Percentiles rank a stretch among this genome's conserved stretches.
Evolutionary conservation across 2,797 vertebrate species (phyloP).

Genomic region (Cirrhinus molitorella): DNA sequence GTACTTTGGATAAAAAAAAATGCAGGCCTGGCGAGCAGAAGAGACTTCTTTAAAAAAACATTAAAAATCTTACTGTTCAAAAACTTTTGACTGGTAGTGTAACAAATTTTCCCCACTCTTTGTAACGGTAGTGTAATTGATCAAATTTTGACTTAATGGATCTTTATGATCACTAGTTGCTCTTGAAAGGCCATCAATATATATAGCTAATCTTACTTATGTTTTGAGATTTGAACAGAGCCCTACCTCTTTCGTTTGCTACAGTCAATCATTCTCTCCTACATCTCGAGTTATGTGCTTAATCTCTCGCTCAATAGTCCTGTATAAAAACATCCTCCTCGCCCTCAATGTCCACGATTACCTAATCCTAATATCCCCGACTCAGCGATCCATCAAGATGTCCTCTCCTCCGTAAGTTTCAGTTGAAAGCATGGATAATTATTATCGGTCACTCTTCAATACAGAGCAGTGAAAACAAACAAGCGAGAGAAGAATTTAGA

Average conservation of each 20-base stretch:
- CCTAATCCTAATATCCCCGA: conserved; percentile 7
- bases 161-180: neutral
- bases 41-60: too few relatives aligned
- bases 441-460: neutral
- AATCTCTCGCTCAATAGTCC: neutral
- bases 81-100: too few relatives aligned
- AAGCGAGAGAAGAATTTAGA: conserved; percentile 44
- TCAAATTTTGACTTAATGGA: neutral
- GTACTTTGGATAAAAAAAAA: too few relatives aligned
- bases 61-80: neutral
- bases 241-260: neutral
- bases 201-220: neutral
- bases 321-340: conserved; percentile 30
- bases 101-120: neutral
- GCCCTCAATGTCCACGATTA: conserved; percentile 1
- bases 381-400: conserved; percentile 8
- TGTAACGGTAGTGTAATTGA: neutral
- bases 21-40: too few relatives aligned
- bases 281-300: neutral
- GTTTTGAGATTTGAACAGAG: neutral
- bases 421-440: neutral
- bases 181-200: neutral
- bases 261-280: neutral
- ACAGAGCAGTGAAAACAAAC: conserved; percentile 20
- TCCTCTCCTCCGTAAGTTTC: neutral